Percentiles rank a stretch among this genome's conserved stretches.
These are phyloP conservation scores for Sceloporus undulatus DNA, from an alignment of 2,113 vertebrate species.

Conservation along the genomic window DNA sequence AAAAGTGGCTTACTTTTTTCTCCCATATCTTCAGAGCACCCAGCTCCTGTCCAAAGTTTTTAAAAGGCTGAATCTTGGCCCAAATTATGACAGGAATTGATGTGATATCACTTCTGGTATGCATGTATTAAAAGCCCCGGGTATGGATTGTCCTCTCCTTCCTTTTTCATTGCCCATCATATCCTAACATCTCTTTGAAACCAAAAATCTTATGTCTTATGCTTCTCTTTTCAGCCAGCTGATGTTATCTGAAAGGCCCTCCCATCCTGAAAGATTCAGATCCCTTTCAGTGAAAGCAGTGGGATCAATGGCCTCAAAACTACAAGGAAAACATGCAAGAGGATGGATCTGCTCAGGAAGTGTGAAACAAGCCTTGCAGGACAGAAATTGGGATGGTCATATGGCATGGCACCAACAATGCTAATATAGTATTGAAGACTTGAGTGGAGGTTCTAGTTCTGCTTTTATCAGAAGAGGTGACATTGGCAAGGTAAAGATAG, in stretches of 20 bases:
- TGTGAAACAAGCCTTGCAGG: neutral
- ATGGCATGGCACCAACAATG: neutral
- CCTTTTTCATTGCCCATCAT: no score
- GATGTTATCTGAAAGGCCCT: neutral
- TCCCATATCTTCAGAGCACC: no score
- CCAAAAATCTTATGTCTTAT: neutral
- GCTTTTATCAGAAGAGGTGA: neutral
- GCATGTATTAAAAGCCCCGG: no score
- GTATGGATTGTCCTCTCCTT: no score
- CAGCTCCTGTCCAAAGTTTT: no score
- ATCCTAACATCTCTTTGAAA: no score
- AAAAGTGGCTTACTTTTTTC: no score
- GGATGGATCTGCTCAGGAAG: neutral
- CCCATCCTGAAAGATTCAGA: neutral
- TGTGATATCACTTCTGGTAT: no score
- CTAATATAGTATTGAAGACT: neutral
- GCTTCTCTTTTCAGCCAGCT: neutral
- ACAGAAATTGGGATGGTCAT: neutral
- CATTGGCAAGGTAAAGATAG: neutral
- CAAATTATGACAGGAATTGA: no score
- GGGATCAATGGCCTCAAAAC: neutral
- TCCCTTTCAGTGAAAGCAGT: neutral
- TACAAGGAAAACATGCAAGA: no score
- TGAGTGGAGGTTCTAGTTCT: conserved; percentile 16
- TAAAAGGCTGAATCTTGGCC: no score